Evolutionary conservation across 2,113 vertebrate species (phyloP), one percentile per base, ranked within the genome.

Genomic region (Tragelaphus imberbis): DNA sequence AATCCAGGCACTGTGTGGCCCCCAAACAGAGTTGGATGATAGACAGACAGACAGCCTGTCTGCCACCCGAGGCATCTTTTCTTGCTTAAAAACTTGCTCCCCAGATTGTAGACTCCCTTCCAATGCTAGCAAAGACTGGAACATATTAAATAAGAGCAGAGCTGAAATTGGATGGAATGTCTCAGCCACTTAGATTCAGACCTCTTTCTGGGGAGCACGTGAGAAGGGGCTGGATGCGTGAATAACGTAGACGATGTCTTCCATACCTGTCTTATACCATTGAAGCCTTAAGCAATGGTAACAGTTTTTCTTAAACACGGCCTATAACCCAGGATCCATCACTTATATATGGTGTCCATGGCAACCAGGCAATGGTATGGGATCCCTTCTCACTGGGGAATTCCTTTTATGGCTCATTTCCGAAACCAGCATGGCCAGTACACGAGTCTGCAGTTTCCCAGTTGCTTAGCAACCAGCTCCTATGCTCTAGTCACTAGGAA

Each of bases 401-500:
- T 98, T 98, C 98, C 98, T 99, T 99, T 98, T 98, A 98, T 97
- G 98, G 98, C 98, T 99, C 98, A 98, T 98, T 99, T 99, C 98
- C 94, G 98, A 99, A 99, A 98, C 98, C 98, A 99, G 98, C 98
- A 88, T 98, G 98, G 98, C 95, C 91, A 98, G 99, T 98, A 98
- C 97, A 86, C 93, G 97, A 98, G 98, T 98, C 87, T 98, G 98
- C 98, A 97, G 97, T 97, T 98, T 98, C 97, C 98, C 98, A 96
- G 99, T 99, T 99, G 98, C 99, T 98, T 99, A 98, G 99, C 99
- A 99, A 99, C 99, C 97, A 88, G 49, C 95, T 99, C 98, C 99
- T 98, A 61, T 98, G 98, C 98, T 98, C 98, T 97, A 9, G 96
- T 98, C 97, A 96, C 98, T 99, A 97, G 98, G 97, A 99, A 98